Conservation (phyloP, 2,113 vertebrate genomes). For the Ictalurus furcatus region DNA sequence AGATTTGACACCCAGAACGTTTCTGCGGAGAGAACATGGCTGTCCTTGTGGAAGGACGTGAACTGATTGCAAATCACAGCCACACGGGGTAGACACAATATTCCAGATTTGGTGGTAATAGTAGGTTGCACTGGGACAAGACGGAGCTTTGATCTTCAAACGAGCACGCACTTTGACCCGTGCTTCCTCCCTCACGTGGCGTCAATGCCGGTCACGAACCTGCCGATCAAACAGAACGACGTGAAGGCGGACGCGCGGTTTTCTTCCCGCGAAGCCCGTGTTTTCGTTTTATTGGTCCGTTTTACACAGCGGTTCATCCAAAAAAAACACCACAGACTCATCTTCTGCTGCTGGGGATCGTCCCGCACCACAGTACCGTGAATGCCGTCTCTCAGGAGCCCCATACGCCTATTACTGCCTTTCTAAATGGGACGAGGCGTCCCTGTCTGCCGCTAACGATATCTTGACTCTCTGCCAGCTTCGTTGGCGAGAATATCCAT, state of each 20-base stretch:
- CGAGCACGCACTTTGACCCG: neutral
- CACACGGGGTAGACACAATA: neutral
- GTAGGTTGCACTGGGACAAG: neutral
- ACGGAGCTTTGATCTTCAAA: neutral
- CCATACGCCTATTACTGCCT: neutral
- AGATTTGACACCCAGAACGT: neutral
- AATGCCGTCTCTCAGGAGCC: neutral
- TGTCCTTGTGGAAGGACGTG: neutral
- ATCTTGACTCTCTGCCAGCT: neutral
- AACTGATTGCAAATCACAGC: neutral
- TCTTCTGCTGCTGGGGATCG: neutral
- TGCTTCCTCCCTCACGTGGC: neutral
- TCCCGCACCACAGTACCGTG: neutral
- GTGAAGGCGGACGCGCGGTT: neutral
- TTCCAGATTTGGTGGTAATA: neutral
- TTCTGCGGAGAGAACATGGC: neutral
- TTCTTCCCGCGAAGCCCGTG: neutral
- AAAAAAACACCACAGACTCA: neutral
- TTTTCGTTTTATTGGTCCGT: neutral
- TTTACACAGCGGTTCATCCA: neutral
- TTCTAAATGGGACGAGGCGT: neutral
- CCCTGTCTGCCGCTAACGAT: neutral
- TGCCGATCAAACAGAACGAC: neutral
- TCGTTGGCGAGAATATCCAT: neutral
- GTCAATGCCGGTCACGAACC: neutral